A percentile compares a stretch with the other conserved stretches of the same genome.
Evolutionary conservation across 2,888 invertebrate genomes (phyloP).

Genomic region (Tanypteryx hageni): DNA sequence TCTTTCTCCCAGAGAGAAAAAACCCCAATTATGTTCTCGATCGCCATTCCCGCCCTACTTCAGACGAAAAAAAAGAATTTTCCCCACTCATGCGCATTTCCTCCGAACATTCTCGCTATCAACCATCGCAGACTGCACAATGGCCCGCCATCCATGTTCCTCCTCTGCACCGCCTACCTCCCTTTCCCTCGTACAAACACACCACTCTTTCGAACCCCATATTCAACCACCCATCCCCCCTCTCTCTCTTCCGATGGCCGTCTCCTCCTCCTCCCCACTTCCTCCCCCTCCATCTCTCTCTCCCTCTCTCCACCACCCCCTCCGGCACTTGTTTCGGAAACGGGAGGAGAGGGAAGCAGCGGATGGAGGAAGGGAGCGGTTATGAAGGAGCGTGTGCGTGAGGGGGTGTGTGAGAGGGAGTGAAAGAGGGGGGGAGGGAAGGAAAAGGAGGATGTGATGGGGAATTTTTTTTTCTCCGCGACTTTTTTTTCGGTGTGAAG

Average conservation of each 20-base stretch:
- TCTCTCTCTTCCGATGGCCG: background rate
- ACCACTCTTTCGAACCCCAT: slow-evolving; percentile 25
- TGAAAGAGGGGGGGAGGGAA: background rate
- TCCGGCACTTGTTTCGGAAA: slow-evolving; percentile 43
- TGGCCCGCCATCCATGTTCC: slow-evolving; percentile 47
- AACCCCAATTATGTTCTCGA: slow-evolving; percentile 53
- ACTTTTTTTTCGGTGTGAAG: slow-evolving; percentile 15
- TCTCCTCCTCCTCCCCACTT: background rate
- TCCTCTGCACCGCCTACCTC: slow-evolving; percentile 20
- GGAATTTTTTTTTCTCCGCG: background rate
- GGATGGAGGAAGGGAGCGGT: background rate
- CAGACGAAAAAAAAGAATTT: background rate
- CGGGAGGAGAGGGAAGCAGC: background rate
- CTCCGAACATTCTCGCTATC: slow-evolving; percentile 56
- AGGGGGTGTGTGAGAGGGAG: background rate
- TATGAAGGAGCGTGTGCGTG: background rate
- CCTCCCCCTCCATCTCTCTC: background rate
- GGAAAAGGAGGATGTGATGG: background rate
- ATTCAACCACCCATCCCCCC: background rate
- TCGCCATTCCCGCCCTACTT: slow-evolving; percentile 46
- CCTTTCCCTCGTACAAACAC: background rate
- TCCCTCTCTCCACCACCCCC: background rate
- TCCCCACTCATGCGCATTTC: slow-evolving; percentile 61
- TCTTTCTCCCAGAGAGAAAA: slow-evolving; percentile 17
- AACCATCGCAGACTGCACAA: slow-evolving; percentile 60